Evolutionary conservation across 1,140 invertebrate species (phyloP).

Genomic region (Lerema accius): DNA sequence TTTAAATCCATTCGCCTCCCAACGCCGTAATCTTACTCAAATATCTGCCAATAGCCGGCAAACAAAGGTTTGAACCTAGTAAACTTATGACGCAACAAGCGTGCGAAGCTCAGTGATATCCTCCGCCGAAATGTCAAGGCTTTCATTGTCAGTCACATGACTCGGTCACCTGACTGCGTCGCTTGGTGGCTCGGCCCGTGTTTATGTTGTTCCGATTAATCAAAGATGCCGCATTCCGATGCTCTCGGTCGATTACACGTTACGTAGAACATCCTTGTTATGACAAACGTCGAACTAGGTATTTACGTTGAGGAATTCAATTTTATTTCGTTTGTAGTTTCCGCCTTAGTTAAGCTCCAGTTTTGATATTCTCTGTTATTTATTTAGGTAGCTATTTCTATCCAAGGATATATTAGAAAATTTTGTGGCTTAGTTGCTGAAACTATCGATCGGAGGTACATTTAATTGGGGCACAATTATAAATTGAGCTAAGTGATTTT

Average conservation of each 20-base stretch:
- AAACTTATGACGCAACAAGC: constrained; percentile 32
- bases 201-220: constrained; percentile 32
- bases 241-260: neutral
- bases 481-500: too few relatives aligned
- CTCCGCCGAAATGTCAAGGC: constrained; percentile 36
- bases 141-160: constrained; percentile 36
- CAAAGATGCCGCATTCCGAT: constrained; percentile 26
- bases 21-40: constrained; percentile 3
- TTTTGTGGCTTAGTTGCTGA: too few relatives aligned
- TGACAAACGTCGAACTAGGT: neutral
- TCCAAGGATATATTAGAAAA: too few relatives aligned
- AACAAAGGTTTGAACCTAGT: constrained; percentile 19
- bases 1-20: neutral
- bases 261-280: constrained; percentile 14
- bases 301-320: neutral
- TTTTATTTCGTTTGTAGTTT: too few relatives aligned
- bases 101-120: constrained; percentile 21
- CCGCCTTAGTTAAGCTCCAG: too few relatives aligned
- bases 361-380: too few relatives aligned
- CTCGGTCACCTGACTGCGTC: constrained; percentile 30
- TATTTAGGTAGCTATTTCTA: too few relatives aligned
- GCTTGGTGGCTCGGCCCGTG: constrained; percentile 17
- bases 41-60: neutral
- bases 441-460: too few relatives aligned
- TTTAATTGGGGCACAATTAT: too few relatives aligned